Conservation (phyloP, 2,113 vertebrate genomes). For the Xiphophorus maculatus region DNA sequence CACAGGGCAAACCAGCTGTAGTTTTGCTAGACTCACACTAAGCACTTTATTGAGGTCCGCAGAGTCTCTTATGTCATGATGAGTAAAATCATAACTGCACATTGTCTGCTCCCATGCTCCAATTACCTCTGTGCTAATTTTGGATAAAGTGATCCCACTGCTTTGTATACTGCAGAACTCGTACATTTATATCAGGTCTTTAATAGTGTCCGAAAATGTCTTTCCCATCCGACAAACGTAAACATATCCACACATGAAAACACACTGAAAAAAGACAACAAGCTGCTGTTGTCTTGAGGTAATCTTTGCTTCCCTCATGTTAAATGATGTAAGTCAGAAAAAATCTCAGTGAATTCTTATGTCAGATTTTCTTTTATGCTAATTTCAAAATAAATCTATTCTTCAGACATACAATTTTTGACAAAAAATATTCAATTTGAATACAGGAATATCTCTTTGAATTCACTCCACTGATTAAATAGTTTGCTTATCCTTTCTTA, state of each 20-base stretch:
- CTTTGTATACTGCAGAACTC: slow-evolving; percentile 19
- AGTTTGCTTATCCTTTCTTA: not conserved
- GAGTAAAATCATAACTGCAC: slow-evolving; percentile 41
- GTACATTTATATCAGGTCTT: slow-evolving; percentile 9
- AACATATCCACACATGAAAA: not conserved
- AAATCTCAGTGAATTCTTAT: not conserved
- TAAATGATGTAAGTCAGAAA: not conserved
- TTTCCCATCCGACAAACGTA: not conserved
- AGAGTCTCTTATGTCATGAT: slow-evolving; percentile 45
- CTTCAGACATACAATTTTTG: no score
- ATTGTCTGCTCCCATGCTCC: slow-evolving; percentile 51
- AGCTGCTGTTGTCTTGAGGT: slow-evolving; percentile 5
- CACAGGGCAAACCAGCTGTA: slow-evolving; percentile 26
- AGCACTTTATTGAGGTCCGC: slow-evolving; percentile 32
- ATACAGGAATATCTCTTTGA: not conserved
- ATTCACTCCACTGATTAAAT: not conserved
- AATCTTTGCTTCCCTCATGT: slow-evolving; percentile 38
- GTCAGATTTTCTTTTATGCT: not conserved
- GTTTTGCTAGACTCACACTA: slow-evolving; percentile 11
- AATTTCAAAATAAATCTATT: not conserved
- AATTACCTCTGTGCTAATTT: slow-evolving; percentile 55
- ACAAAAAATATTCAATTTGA: no score
- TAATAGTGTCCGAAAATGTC: not conserved
- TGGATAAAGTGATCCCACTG: slow-evolving; percentile 42
- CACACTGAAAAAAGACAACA: slow-evolving; percentile 13